Percentiles rank a stretch among this genome's conserved stretches.
These are phyloP conservation scores for Molossus molossus DNA, from an alignment of 2,797 vertebrate species.

Conservation along the genomic window DNA sequence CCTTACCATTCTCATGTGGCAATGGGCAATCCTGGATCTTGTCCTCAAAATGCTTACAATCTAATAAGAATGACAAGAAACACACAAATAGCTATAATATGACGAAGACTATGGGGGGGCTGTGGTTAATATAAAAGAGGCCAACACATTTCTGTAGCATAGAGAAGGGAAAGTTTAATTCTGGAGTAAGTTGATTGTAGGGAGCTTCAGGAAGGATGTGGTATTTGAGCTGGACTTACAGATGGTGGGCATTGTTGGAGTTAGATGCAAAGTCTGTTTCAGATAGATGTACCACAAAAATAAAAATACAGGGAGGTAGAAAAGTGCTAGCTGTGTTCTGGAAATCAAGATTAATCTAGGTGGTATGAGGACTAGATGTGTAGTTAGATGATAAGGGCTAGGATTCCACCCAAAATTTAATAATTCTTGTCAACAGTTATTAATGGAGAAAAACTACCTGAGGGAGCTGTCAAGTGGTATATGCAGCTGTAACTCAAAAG, in stretches of 20 bases:
- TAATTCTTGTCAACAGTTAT: not conserved
- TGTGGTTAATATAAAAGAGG: not conserved
- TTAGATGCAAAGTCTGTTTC: not conserved
- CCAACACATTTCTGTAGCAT: not conserved
- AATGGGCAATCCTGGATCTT: not conserved
- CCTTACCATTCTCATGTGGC: not conserved
- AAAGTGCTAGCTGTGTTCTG: not conserved
- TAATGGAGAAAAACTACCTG: not conserved
- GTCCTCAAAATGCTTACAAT: not conserved
- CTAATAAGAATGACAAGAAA: constrained; percentile 9
- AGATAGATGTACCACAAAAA: not conserved
- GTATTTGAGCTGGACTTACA: not conserved
- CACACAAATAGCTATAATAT: not conserved
- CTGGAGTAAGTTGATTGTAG: not conserved
- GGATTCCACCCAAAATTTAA: not conserved
- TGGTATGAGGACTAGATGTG: not conserved
- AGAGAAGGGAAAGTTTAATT: not conserved
- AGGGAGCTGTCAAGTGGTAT: not conserved
- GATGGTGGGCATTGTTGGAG: not conserved
- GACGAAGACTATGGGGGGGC: not conserved
- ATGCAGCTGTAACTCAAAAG: not conserved
- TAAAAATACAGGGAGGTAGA: not conserved
- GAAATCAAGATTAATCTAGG: constrained; percentile 22
- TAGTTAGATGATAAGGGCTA: constrained; percentile 12
- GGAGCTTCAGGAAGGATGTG: not conserved